Percentiles rank a stretch among this genome's conserved stretches.
Conservation (phyloP, 2,797 vertebrate species). For the Ptychadena robeensis region DNA sequence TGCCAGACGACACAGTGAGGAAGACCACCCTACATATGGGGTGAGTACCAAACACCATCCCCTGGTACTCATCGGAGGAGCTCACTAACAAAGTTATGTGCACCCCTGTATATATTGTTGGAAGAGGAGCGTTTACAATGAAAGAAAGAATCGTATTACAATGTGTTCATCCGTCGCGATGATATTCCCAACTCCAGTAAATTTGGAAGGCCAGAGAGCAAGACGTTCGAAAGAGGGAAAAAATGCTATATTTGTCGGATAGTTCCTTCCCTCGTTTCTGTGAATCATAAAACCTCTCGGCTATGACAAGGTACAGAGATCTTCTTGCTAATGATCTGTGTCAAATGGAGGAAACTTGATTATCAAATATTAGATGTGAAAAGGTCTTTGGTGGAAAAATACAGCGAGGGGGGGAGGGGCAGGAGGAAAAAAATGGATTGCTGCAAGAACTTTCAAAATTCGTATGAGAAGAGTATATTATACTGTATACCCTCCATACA, state of each 20-base stretch:
- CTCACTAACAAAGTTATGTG: too few relatives aligned
- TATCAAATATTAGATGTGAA: constrained; percentile 35
- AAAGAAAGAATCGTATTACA: neutral
- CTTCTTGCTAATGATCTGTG: constrained; percentile 30
- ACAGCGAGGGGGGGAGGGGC: neutral
- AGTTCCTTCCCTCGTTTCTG: constrained; percentile 23
- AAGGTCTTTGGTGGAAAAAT: constrained; percentile 10
- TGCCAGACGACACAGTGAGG: too few relatives aligned
- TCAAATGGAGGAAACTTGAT: constrained; percentile 21
- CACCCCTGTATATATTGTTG: too few relatives aligned
- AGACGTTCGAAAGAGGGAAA: neutral
- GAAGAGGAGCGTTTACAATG: neutral
- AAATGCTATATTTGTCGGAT: neutral
- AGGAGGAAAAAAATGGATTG: neutral
- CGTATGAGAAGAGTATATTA: too few relatives aligned
- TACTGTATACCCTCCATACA: too few relatives aligned
- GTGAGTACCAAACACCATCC: too few relatives aligned
- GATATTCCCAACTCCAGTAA: neutral
- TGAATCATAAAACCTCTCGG: constrained; percentile 40
- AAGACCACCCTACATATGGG: too few relatives aligned
- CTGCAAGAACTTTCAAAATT: too few relatives aligned
- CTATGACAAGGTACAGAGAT: constrained; percentile 18
- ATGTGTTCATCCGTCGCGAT: neutral
- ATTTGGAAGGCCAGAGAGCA: neutral
- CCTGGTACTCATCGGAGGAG: too few relatives aligned